Evolutionary conservation across 1,140 invertebrate species (phyloP).

Genomic region (Elymnias hypermnestra): DNA sequence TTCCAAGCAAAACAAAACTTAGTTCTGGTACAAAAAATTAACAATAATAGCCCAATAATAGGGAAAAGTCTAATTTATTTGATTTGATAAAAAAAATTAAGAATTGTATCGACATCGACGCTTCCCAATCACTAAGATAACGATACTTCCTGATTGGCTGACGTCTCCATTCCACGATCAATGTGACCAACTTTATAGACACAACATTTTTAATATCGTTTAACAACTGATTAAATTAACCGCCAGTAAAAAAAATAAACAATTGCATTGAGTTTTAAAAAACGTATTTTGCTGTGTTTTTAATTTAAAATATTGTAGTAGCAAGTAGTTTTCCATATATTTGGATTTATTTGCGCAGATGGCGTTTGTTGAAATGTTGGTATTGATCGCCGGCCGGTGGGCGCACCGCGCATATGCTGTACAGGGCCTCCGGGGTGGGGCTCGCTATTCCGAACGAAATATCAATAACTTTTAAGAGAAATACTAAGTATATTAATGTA

Average conservation of each 20-base stretch:
- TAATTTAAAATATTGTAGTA: background rate
- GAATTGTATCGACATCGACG: constrained; percentile 24
- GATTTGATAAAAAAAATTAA: too few relatives aligned
- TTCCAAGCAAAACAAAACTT: too few relatives aligned
- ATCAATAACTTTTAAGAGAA: too few relatives aligned
- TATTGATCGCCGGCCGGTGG: constrained; percentile 36
- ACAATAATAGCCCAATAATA: too few relatives aligned
- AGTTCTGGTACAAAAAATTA: too few relatives aligned
- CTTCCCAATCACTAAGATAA: constrained; percentile 17
- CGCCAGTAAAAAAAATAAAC: background rate
- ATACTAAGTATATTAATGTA: background rate
- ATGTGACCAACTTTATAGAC: constrained; percentile 34
- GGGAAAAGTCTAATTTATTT: too few relatives aligned
- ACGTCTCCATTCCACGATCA: constrained; percentile 29
- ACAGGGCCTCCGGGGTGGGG: constrained; percentile 13
- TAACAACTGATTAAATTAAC: constrained; percentile 17
- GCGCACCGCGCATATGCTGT: background rate
- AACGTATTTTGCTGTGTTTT: background rate
- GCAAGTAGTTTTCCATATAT: constrained; percentile 1
- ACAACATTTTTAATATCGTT: constrained; percentile 22
- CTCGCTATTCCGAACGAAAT: too few relatives aligned
- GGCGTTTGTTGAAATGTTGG: constrained; percentile 41
- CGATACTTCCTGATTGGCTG: constrained; percentile 37
- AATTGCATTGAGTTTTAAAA: background rate
- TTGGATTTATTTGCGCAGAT: constrained; percentile 29